Base-by-base conservation (phyloP, 2,888 invertebrate species). In the Volucella zonaria region DNA sequence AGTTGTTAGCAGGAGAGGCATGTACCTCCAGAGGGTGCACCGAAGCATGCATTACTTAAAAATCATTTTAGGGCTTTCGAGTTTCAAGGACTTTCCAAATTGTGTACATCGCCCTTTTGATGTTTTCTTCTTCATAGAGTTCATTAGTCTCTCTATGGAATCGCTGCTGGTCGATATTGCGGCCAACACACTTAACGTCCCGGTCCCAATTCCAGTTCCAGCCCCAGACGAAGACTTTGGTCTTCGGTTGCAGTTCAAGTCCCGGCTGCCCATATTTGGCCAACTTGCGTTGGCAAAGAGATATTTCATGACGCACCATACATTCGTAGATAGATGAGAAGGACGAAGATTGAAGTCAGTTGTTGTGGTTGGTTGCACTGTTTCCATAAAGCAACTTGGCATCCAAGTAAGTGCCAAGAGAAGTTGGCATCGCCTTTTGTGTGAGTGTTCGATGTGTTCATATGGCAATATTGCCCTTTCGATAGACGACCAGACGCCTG, bases 391-490 rank as follows among this genome's bases (percentile, higher is more conserved):
- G 58, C 40, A 61, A 76, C 62, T 42, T 73, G 66, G 45, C 42
- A 54, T 52, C 67, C 56, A 71, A 42, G 45, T 45, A 47, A 54
- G 62, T 62, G 62, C 64, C 31, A 52, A 42, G 59, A 67, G 10
- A 67, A 52, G 51, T 76, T 67, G 79, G 67, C 74, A 79, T 82
- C 74, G 49, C 82, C 82, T 83, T 83, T 75, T 83, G 82, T 75
- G 82, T 82, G 67, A 43, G 47, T 56, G 54, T 31, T 31, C 31
- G 31, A 31, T 31, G 31, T 31, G 62, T 47, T 62, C 70, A 83
- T 83, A 83, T 79, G 79, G 82, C 82, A 52, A 83, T 83, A 62
- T 49, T 83, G 64, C 82, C 82, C 79, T 83, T 82, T 58, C 40
- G n/a, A 10, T n/a, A 38, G 43, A 15, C 15, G 15, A 8, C 18